Evolutionary conservation across 2,113 vertebrate genomes (phyloP).

Genomic region (Emydocephalus ijimae): DNA sequence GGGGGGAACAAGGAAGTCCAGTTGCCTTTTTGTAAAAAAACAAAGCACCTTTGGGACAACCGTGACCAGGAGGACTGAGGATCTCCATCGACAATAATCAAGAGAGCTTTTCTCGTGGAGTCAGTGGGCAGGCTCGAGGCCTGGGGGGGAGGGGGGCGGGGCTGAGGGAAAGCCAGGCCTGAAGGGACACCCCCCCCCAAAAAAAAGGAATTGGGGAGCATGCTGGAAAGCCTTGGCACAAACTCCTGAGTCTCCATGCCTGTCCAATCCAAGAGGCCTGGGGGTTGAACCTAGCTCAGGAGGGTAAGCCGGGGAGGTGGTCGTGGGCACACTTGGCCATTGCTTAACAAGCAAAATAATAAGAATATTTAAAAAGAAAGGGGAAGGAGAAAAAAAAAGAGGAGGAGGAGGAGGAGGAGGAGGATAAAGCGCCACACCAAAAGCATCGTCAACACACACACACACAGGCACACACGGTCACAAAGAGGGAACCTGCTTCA

Average conservation of each 20-base stretch:
- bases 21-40: background rate
- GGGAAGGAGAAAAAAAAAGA: background rate
- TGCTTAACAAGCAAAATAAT: background rate
- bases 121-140: background rate
- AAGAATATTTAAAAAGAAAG: background rate
- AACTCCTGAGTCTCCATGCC: background rate
- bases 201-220: background rate
- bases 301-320: background rate
- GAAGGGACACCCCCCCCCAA: no score
- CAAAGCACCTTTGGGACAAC: background rate
- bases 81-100: background rate
- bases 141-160: background rate
- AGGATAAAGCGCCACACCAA: background rate
- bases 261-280: background rate
- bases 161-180: background rate
- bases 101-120: background rate
- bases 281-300: background rate
- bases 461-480: slow-evolving; percentile 46
- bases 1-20: background rate
- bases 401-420: background rate
- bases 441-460: background rate
- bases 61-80: background rate
- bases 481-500: slow-evolving; percentile 56
- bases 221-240: slow-evolving; percentile 4
- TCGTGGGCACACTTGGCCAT: background rate